These are phyloP conservation scores for Galerucella nymphaeae DNA, from an alignment of 2,888 invertebrate species.

Conservation along the genomic window DNA sequence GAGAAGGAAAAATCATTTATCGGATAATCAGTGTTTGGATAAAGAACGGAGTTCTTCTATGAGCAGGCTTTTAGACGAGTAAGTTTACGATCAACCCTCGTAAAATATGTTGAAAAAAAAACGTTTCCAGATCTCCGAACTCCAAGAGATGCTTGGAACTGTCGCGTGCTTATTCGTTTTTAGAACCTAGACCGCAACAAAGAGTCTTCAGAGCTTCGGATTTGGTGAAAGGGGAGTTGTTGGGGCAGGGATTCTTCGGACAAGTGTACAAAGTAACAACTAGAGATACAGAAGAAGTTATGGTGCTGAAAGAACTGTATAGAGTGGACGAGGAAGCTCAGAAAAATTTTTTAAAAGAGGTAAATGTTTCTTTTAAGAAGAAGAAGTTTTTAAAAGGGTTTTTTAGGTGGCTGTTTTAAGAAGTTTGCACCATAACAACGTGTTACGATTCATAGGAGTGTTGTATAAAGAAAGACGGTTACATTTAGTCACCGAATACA, in stretches of 20 bases:
- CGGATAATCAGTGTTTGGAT: conserved; percentile 65
- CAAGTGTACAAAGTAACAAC: conserved; percentile 93
- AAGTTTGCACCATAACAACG: conserved; percentile 89
- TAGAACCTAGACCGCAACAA: conserved; percentile 73
- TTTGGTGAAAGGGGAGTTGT: conserved; percentile 86
- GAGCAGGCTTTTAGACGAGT: conserved; percentile 84
- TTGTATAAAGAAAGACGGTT: conserved; percentile 92
- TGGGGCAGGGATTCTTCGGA: conserved; percentile 95
- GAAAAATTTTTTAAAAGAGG: conserved; percentile 93
- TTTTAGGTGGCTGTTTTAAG: conserved; percentile 85
- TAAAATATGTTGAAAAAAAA: not conserved
- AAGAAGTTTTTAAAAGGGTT: too few species aligned
- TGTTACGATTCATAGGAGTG: conserved; percentile 91
- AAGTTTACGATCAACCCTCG: conserved; percentile 55
- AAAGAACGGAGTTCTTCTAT: conserved; percentile 88
- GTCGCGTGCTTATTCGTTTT: conserved; percentile 88
- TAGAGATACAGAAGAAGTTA: conserved; percentile 88
- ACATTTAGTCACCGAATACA: conserved; percentile 93
- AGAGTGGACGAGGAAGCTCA: conserved; percentile 95
- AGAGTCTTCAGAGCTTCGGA: conserved; percentile 93
- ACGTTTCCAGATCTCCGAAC: conserved; percentile 59
- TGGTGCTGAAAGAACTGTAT: conserved; percentile 94
- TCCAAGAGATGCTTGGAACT: conserved; percentile 70
- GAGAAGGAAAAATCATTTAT: conserved; percentile 67
- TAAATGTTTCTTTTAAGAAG: conserved; percentile 57